Evolutionary conservation across 2,888 invertebrate genomes (phyloP), one percentile per base, ranked within the genome.

Genomic region (Sminthurides aquaticus): DNA sequence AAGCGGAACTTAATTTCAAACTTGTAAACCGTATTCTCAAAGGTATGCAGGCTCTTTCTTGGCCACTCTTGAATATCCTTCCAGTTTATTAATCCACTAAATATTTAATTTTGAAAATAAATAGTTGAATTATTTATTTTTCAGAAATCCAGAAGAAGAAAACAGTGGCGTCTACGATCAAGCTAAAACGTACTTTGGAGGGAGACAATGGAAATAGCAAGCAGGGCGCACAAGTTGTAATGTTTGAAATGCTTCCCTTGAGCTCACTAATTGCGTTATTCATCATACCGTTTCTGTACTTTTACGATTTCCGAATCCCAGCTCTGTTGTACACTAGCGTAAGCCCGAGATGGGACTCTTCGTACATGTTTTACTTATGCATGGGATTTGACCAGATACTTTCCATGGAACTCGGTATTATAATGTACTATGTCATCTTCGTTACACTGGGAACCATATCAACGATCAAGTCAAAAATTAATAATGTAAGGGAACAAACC

Each of bases 341-440:
- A 11, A 15, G 43, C 43, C 15, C 43, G 15, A 15, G 43, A 11
- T 34, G 15, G 8, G 8, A 15, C 15, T 11, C 5, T 15, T 15
- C 43, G 5, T 5, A 15, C 5, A 15, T 34, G 3, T 52, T 52
- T 22, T 8, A 8, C 8, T 8, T 20, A 20, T 52, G 52, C 20
- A 8, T 52, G 15, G 15, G 3, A 5, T 20, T 52, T 52, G 52
- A 52, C 20, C 5, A 8, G 5, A 22, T 52, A 20, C 20, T 18
- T 20, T 5, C 5, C 15, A 20, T 20, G 15, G 15, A 5, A 5
- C 3, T 15, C 5, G 5, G 5, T 5, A 15, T 22, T 20, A 20
- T 52, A 15, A 8, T 18, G 20, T 52, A 52, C 52, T 52, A 52
- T 20, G 52, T 52, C 52, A 20, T 52, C 20, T 52, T 52, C 52